These are phyloP conservation scores for Chironomus tepperi DNA, from an alignment of 1,140 invertebrate species.

Conservation along the genomic window DNA sequence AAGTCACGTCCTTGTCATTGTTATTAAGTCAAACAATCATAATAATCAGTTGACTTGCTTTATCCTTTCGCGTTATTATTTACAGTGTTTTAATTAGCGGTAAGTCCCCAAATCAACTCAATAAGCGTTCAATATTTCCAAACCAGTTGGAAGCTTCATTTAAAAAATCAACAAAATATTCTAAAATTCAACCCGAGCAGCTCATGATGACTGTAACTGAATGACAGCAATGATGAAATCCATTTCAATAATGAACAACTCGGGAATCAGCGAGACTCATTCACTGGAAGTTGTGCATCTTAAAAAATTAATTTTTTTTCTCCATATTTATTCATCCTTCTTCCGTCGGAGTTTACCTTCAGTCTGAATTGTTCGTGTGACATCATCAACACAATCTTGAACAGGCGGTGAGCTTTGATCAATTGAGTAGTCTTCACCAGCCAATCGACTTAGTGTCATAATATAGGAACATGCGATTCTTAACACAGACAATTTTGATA, in stretches of 20 bases:
- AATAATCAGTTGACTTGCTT: too few species aligned
- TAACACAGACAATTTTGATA: constrained; percentile 84
- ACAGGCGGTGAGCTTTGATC: constrained; percentile 48
- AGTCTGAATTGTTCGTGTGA: constrained; percentile 81
- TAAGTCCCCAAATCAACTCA: too few species aligned
- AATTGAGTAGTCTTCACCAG: constrained; percentile 51
- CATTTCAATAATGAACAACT: too few species aligned
- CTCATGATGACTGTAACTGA: too few species aligned
- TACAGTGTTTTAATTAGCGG: too few species aligned
- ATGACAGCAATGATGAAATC: too few species aligned
- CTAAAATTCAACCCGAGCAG: too few species aligned
- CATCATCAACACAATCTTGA: constrained; percentile 70
- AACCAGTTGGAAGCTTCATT: not conserved
- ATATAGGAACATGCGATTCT: constrained; percentile 88
- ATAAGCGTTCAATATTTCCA: not conserved
- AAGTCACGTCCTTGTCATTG: too few species aligned
- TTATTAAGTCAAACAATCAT: too few species aligned
- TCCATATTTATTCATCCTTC: constrained; percentile 69
- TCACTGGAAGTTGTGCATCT: not conserved
- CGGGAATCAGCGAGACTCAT: not conserved
- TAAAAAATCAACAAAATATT: not conserved
- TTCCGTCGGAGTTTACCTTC: constrained; percentile 83
- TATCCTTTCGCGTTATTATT: too few species aligned
- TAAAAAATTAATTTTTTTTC: too few species aligned
- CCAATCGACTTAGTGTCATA: constrained; percentile 64